Conservation (phyloP, 1,140 invertebrate genomes). For the Polyergus mexicanus region DNA sequence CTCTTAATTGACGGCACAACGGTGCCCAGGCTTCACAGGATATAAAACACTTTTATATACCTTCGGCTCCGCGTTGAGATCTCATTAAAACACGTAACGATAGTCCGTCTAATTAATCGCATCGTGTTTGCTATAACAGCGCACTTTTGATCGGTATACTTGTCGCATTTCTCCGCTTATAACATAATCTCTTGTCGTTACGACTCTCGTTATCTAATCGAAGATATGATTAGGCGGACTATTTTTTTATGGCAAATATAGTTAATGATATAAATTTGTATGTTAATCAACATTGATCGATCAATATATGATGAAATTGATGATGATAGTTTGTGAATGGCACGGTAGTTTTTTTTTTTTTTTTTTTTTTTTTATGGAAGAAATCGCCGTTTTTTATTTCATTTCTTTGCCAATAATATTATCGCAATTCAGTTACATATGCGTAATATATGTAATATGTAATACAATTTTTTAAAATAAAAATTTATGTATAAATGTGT, state of each 20-base stretch:
- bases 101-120: constrained; percentile 74
- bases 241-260: constrained; percentile 36
- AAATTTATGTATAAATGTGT: background rate
- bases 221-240: constrained; percentile 21
- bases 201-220: constrained; percentile 42
- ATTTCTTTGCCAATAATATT: background rate
- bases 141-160: constrained; percentile 12
- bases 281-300: constrained; percentile 37
- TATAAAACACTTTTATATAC: constrained; percentile 81
- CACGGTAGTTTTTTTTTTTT: background rate
- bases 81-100: constrained; percentile 78
- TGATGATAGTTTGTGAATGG: background rate
- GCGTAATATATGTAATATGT: background rate
- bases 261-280: constrained; percentile 20
- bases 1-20: constrained; percentile 79
- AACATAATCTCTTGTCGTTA: constrained; percentile 32
- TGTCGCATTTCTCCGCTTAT: constrained; percentile 22
- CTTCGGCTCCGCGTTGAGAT: constrained; percentile 69
- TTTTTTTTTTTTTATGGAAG: background rate
- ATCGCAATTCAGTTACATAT: background rate
- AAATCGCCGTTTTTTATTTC: background rate
- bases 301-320: background rate
- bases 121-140: constrained; percentile 1
- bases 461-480: background rate
- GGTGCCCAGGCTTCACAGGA: constrained; percentile 77